Evolutionary conservation across 92 coral and sea anemone species (phyloP), one percentile per base, ranked within the genome.

Genomic region (Nematostella vectensis): DNA sequence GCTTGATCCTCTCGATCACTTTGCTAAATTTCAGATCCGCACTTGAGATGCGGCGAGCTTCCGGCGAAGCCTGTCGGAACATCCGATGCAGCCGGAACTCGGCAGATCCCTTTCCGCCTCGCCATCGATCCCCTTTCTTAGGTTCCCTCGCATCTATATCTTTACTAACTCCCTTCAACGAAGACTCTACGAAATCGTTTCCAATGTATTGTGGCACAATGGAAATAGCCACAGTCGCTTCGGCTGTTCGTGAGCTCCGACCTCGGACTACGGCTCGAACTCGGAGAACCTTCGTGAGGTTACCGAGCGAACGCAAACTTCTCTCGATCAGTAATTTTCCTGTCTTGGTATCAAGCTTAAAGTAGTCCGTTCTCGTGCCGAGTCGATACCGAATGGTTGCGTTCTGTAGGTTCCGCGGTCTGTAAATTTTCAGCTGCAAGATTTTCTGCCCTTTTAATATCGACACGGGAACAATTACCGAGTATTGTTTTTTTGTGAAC

Each of bases 71-170:
- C 21, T 67, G 81, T 25, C 99, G 99, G 49, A 93, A 93, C 58
- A 93, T 62, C 25, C 99, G 96, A 72, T 93, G 99, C 24, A 81
- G 58, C 2, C 79, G 57, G 55, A 93, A 93, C 64, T 91, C 96
- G 22, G 63, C 58, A 30, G 25, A 42, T 3, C 79, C 79, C 29
- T 39, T 62, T 28, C 63, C 55, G 6, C 53, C 27, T n/a, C 71
- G 54, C 27, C 50, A 31, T 27, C 81, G 60, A 21, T 61, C 31
- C 22, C 36, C 60, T 50, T 55, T 55, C 29, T 58, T 59, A 22
- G 47, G 26, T 33, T 49, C 57, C 58, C 51, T 54, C 2, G 52
- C 31, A 6, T 47, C 37, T 43, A 75, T 44, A 48, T 70, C 74
- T 54, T 67, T 83, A 57, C 72, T 78, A 31, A 82, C 58, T 13